Percentiles rank a stretch among this genome's conserved stretches.
Evolutionary conservation across 2,113 vertebrate genomes (phyloP).

Genomic region (Rhinoderma darwinii): DNA sequence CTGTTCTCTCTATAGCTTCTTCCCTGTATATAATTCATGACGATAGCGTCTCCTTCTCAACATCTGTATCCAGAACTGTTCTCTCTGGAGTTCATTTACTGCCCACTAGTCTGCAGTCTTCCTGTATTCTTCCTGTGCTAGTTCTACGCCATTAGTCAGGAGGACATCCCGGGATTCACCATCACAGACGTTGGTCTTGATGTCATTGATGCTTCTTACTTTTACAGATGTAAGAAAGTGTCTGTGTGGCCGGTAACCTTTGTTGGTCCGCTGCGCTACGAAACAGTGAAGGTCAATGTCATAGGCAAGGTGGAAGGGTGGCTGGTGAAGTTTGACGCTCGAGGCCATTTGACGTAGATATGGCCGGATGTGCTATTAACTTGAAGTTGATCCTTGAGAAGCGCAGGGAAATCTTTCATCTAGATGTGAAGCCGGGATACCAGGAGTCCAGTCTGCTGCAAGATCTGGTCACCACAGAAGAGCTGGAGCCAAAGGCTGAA

Average conservation of each 20-base stretch:
- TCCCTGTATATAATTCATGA: no score
- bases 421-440: constrained; percentile 82
- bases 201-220: constrained; percentile 21
- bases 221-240: constrained; percentile 81
- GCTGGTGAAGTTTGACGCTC: constrained; percentile 86
- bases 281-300: constrained; percentile 80
- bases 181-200: no score
- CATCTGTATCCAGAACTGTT: no score
- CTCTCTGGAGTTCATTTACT: no score
- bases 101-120: no score
- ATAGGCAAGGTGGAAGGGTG: constrained; percentile 83
- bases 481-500: constrained; percentile 87
- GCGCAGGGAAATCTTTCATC: constrained; percentile 79
- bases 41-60: no score
- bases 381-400: constrained; percentile 80
- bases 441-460: constrained; percentile 88
- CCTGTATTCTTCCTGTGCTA: no score
- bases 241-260: constrained; percentile 91
- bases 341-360: constrained; percentile 88
- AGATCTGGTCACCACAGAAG: constrained; percentile 81
- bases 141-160: no score
- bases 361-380: constrained; percentile 88
- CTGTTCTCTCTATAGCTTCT: no score
- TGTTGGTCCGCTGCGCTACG: constrained; percentile 87
- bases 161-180: no score